Base-by-base conservation (phyloP, 2,888 invertebrate species). In the Baronia brevicornis region DNA sequence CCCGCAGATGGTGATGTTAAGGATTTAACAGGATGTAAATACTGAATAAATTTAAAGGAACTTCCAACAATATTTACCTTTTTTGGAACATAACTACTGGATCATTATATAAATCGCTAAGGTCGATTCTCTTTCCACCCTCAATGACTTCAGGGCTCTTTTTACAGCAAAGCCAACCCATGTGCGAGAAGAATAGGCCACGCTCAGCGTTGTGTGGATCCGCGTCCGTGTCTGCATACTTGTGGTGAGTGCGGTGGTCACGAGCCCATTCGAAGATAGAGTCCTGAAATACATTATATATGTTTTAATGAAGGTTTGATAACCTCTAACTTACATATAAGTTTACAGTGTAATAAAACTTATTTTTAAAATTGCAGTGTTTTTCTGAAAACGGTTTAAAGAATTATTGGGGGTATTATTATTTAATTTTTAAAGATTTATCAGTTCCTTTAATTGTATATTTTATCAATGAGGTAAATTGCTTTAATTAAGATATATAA, bases 101-200 rank as follows among this genome's bases (percentile, higher is more conserved):
- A 78, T 97, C 97, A 15, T 86, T 87, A 30, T 90, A 88, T 23
- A 97, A 80, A 63, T 97, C 97, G 19, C 86, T 89, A 79, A 96
- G 86, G 58, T 96, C 95, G 11, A 97, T 87, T 12, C 87, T 86
- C 46, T 90, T 90, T 20, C 97, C 96, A 50, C 93, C 95, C 22
- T 72, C 85, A 22, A 89, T 89, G 14, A 97, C 95, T 53, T 95
- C 94, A 0, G 91, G 92, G 61, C 96, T 95, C 66, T 97, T 97
- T 54, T 90, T 90, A 47, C 90, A 85, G 74, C 96, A 85, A 31
- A 97, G 80, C 97, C 97, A 97, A 27, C 97, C 97, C 79, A 97
- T 92, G 66, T 97, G 97, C 0, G 96, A 91, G 80, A 95, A 97
- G 86, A 97, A 97, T 68, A 97, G 92, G 1, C 97, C 97, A 31